Base-by-base conservation (phyloP, 2,113 vertebrate genomes). In the Danionella cerebrum region DNA sequence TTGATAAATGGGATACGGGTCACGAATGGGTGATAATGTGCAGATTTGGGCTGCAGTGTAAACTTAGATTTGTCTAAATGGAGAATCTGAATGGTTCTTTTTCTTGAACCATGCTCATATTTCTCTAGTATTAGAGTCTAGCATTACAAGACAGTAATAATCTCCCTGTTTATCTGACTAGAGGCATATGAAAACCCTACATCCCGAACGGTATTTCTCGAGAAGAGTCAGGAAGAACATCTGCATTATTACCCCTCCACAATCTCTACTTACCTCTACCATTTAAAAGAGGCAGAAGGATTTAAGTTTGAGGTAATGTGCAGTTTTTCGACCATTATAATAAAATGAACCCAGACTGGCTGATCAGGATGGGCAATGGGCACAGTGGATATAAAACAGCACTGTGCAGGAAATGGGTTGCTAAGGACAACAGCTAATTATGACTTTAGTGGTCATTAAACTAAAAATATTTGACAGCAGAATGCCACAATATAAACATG, bases 171-270 rank as follows among this genome's bases (percentile, higher is more conserved):
- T n/a, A n/a, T 42, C 14, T 42, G n/a, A 7, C 14, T 14, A 18
- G 38, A 39, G 38, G 14, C 10, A 10, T 3, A 39, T n/a, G n/a
- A n/a, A n/a, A n/a, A n/a, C n/a, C n/a, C n/a, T n/a, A n/a, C n/a
- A n/a, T n/a, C n/a, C n/a, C n/a, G n/a, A n/a, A n/a, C n/a, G n/a
- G n/a, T n/a, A n/a, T 42, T 42, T 41, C 16, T 42, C 16, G 3
- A 42, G 5, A 14, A 14, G 39, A 42, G 3, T 42, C 39, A 33
- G 29, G 29, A 33, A 33, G 29, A 9, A 67, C 71, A 76, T 80
- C 83, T 70, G 79, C 80, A 83, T 79, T 54, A 79, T 24, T 84
- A 83, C 72, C 81, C 36, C 13, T 16, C 57, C 25, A 3, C 22
- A 5, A 12, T 14, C 16, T 31, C 36, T 12, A 41, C 14, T 14